Evolutionary conservation across 2,797 vertebrate species (phyloP), one percentile per base, ranked within the genome.

Genomic region (Amniataba percoides): DNA sequence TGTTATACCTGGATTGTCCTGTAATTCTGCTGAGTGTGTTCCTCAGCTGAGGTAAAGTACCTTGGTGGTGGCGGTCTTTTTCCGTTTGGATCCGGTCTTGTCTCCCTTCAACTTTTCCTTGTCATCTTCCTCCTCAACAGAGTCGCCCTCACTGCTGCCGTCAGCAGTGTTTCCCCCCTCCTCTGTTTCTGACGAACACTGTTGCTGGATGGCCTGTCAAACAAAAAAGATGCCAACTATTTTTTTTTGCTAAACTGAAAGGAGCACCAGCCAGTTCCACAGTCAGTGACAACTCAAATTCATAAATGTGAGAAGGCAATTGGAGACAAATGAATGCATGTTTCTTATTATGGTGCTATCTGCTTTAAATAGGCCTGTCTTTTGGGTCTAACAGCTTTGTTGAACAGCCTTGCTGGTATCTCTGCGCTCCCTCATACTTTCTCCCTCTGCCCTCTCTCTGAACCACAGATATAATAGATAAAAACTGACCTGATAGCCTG

Each of bases 151-250:
- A 5, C 97, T 98, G 94, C 97, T 99, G 69, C 96, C 97, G 31
- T 98, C 97, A 12, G 96, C 97, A 0, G 96, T 89, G 71, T 97
- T 96, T 25, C 96, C 97, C 4, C 96, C 97, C 85, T 97, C 97
- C 82, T 98, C 97, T 1, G 96, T 97, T 93, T 99, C 97, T 25
- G 96, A 97, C n/a, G 97, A 99, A 83, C 96, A 96, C 94, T 98
- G 97, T 62, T 97, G 97, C 89, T 99, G 97, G 83, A 98, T 95
- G 79, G 95, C 96, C 97, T 99, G 84, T 3, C 61, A 6, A 21
- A 0, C 1, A 39, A 80, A 48, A 39, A 80, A 48, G 8, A 31
- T 25, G 7, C 12, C 0, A 3, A 48, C 2, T 1, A 16, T 14
- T 53, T 60, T 19, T 52, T 61, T 16, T 19, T 39, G 49, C 13